Conservation (phyloP, 2,113 vertebrate species). For the Romanogobio albipinnatus region DNA sequence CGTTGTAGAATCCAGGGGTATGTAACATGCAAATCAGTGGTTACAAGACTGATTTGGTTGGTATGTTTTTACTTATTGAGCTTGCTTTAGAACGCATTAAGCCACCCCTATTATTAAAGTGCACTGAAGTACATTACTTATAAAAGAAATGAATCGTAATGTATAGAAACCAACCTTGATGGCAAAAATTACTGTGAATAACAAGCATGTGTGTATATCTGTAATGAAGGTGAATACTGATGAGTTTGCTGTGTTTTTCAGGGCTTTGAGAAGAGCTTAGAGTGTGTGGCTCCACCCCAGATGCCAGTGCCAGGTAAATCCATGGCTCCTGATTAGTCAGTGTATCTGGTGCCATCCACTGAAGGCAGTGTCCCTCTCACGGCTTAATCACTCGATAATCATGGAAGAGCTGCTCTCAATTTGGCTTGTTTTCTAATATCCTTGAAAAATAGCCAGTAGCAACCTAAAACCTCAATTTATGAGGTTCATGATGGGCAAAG, state of each 20-base stretch:
- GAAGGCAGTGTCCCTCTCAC: slow-evolving; percentile 27
- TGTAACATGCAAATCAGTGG: neutral
- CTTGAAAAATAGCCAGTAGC: slow-evolving; percentile 32
- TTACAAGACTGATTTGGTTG: neutral
- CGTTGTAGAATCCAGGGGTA: neutral
- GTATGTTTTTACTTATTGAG: neutral
- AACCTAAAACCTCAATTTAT: neutral
- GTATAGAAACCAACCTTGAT: neutral
- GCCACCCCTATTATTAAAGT: neutral
- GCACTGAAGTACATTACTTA: neutral
- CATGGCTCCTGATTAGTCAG: slow-evolving; percentile 20
- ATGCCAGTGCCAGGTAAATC: slow-evolving; percentile 49
- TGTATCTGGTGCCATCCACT: slow-evolving; percentile 22
- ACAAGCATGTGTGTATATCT: neutral
- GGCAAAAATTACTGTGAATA: neutral
- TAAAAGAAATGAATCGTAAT: neutral
- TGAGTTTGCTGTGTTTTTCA: slow-evolving; percentile 21
- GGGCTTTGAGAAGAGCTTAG: slow-evolving; percentile 38
- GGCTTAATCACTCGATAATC: slow-evolving; percentile 32
- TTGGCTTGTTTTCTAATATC: slow-evolving; percentile 47
- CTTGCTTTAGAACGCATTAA: neutral
- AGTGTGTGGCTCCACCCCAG: slow-evolving; percentile 29
- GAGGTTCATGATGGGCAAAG: neutral
- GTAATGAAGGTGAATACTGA: slow-evolving; percentile 18
- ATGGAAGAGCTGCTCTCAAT: slow-evolving; percentile 33